phyloP scores from a whole-genome alignment of 2,797 vertebrate species.

The Chelon auratus region DNA sequence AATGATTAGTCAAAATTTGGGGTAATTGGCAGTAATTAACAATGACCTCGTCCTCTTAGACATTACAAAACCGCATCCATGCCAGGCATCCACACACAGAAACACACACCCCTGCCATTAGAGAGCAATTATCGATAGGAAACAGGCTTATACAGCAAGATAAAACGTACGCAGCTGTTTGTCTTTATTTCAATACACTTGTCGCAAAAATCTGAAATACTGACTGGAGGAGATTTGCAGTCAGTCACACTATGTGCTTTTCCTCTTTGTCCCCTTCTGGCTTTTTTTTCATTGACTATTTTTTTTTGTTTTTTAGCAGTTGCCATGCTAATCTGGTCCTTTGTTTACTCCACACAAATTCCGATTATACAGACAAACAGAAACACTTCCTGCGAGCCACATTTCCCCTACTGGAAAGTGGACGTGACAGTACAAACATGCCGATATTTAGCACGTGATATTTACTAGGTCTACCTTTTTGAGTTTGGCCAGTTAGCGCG shows the following conservation, averaged over 20 bases:
- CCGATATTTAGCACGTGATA: background rate
- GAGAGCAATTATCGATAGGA: constrained; percentile 55
- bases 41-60: constrained; percentile 66
- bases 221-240: constrained; percentile 6
- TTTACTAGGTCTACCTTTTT: background rate
- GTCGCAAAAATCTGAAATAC: background rate
- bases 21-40: constrained; percentile 72
- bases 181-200: constrained; percentile 21
- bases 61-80: constrained; percentile 48
- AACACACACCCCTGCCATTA: constrained; percentile 36
- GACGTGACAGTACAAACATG: background rate
- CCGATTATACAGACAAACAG: background rate
- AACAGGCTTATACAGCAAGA: constrained; percentile 23
- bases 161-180: constrained; percentile 28
- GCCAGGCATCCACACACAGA: constrained; percentile 44
- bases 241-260: background rate
- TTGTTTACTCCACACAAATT: background rate
- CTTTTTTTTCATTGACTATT: background rate
- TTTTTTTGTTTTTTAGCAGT: background rate
- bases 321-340: background rate
- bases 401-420: background rate
- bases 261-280: too few species aligned
- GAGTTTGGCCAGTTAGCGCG: background rate
- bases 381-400: background rate
- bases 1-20: constrained; percentile 69